Percentiles rank a stretch among this genome's conserved stretches.
These are phyloP conservation scores for Peromyscus leucopus DNA, from an alignment of 2,113 vertebrate genomes.

Conservation along the genomic window DNA sequence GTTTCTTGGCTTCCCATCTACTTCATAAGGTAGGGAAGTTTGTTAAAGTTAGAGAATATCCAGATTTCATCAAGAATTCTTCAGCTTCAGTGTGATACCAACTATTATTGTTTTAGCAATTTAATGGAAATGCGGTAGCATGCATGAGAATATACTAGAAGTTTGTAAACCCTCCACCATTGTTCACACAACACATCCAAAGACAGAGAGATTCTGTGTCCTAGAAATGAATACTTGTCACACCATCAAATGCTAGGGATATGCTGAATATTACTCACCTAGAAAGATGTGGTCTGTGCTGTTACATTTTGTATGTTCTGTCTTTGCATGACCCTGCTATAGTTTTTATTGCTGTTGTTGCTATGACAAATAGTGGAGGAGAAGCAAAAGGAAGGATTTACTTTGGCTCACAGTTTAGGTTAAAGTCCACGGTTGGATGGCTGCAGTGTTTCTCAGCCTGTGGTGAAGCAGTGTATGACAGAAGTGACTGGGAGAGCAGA, in stretches of 20 bases:
- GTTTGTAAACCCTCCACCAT: not conserved
- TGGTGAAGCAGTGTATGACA: not conserved
- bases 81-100: not conserved
- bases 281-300: not conserved
- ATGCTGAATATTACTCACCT: not conserved
- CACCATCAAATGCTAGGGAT: not conserved
- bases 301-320: not conserved
- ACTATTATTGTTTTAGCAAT: not conserved
- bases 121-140: not conserved
- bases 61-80: not conserved
- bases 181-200: not conserved
- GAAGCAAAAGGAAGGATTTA: not conserved
- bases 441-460: not conserved
- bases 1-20: not conserved
- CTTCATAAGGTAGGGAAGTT: not conserved
- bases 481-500: not conserved
- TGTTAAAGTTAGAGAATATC: not conserved
- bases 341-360: not conserved
- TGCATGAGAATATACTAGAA: not conserved
- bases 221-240: not conserved
- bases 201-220: not conserved
- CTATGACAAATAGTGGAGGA: not conserved
- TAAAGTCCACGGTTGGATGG: not conserved
- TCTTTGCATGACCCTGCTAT: not conserved
- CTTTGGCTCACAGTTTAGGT: not conserved